Base-by-base conservation (phyloP, 2,797 vertebrate species). In the Selene dorsalis region DNA sequence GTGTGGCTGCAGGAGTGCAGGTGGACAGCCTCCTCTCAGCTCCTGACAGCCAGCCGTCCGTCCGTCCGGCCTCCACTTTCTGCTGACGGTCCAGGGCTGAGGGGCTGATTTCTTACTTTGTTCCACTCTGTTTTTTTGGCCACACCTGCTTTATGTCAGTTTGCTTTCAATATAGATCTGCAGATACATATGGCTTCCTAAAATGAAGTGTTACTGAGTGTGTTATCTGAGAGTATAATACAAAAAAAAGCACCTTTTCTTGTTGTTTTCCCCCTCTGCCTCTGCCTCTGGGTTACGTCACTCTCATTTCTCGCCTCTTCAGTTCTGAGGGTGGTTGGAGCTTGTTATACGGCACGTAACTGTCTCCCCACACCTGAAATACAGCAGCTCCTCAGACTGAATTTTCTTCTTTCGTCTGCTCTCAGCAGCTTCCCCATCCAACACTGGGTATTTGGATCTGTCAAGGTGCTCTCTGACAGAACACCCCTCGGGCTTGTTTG, bases 381-480 rank as follows among this genome's bases (percentile, higher is more conserved):
- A 87, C 63, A 85, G 89, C 59, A 92, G 89, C 87, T 91, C 90
- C 69, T 91, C 87, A 26, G 72, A 77, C 53, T 77, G 79, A 58
- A 58, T 82, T 17, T 72, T 86, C 26, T 57, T 67, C 10, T 35
- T 35, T 35, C 32, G 32, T 35, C 22, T 4, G 55, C 77, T 69
- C 74, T 52, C 22, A 53, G 52, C 3, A 30, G 35, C 39, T 77
- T 93, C 56, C 90, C 90, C 91, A 26, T 84, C 84, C 6, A 84
- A 80, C 64, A 89, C 85, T 0, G 85, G 93, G 73, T 83, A 84
- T 71, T 76, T 93, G 77, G 90, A 95, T 74, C 82, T 89, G 32
- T 93, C 93, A 45, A 41, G 72, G 70, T 93, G 92, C 77, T 82
- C 84, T 48, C 85, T 94, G 79, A 79, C 84, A 52, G 35, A 62